Evolutionary conservation across 2,888 invertebrate genomes (phyloP).

Genomic region (Andrena praecox): DNA sequence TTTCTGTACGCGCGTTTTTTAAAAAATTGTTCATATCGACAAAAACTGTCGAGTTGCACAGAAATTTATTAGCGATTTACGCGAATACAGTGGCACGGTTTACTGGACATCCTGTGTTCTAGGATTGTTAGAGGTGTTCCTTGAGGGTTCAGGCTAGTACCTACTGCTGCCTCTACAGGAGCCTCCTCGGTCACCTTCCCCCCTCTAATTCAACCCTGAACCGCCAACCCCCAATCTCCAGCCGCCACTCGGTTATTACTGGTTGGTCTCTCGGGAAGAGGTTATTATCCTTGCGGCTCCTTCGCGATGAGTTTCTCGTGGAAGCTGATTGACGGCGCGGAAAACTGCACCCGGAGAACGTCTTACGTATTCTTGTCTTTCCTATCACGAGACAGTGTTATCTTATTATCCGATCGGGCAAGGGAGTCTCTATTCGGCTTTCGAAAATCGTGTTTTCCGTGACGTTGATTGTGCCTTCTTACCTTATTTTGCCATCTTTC

Average conservation of each 20-base stretch:
- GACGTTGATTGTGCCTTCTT: constrained; percentile 2
- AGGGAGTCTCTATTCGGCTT: constrained; percentile 10
- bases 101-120: neutral
- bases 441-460: constrained; percentile 16
- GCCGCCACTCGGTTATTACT: constrained; percentile 78
- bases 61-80: neutral
- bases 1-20: too few relatives aligned
- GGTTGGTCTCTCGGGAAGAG: constrained; percentile 77
- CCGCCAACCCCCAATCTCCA: constrained; percentile 72
- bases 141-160: constrained; percentile 19
- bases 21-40: too few relatives aligned
- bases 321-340: constrained; percentile 74
- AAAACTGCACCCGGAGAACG: constrained; percentile 65
- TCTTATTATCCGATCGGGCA: constrained; percentile 59
- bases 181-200: constrained; percentile 45
- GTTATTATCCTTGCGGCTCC: constrained; percentile 79
- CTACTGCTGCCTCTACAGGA: constrained; percentile 23
- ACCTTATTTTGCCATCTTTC: constrained; percentile 1
- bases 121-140: constrained; percentile 7
- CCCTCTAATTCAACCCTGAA: constrained; percentile 73
- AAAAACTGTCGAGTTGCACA: too few relatives aligned
- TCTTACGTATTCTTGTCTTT: constrained; percentile 54
- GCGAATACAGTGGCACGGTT: neutral
- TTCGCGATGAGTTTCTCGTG: constrained; percentile 73
- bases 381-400: constrained; percentile 42